Base-by-base conservation (phyloP, 2,888 invertebrate genomes). In the Tubulanus polymorphus region DNA sequence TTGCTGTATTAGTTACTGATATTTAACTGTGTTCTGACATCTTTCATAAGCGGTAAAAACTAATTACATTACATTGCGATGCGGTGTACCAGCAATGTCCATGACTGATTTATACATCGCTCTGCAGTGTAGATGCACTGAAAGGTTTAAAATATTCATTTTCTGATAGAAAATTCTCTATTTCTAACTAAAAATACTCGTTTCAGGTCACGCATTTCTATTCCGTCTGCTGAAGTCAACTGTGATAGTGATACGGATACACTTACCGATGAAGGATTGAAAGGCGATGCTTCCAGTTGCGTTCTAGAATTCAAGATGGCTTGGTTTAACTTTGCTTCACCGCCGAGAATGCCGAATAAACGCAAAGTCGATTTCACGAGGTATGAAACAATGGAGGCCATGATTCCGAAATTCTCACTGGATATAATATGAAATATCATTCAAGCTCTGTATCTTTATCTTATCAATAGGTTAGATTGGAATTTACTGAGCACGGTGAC, bases 301-400 rank as follows among this genome's bases (percentile, higher is more conserved):
- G 86, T 90, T 1, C 88, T 94, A 53, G 91, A 94, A 73, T 80
- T 96, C 54, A 90, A 90, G 75, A 87, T 90, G 0, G 89, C 93
- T 46, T 96, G 95, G 95, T 93, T 96, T 71, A 95, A 95, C 78
- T 96, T 96, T 81, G 95, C 96, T 3, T 95, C 96, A 0, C 95
- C 96, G 0, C 95, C 95, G 0, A 86, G 92, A 60, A 91, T 93
- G 1, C 93, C 94, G 0, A 93, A 93, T 48, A 93, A 93, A 0
- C 85, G 91, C 64, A 93, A 93, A 81, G 92, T 95, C 66, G 94
- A 95, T 77, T 93, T 90, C 70, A 94, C 94, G 0, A 87, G 90
- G 88, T 88, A 76, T 41, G 41, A 20, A 41, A n/a, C n/a, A n/a
- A n/a, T n/a, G n/a, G n/a, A n/a, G n/a, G n/a, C n/a, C n/a, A n/a